Percentiles rank a stretch among this genome's conserved stretches.
phyloP scores from a whole-genome alignment of 2,888 invertebrate species.

The Dicranocentrus wangi region DNA sequence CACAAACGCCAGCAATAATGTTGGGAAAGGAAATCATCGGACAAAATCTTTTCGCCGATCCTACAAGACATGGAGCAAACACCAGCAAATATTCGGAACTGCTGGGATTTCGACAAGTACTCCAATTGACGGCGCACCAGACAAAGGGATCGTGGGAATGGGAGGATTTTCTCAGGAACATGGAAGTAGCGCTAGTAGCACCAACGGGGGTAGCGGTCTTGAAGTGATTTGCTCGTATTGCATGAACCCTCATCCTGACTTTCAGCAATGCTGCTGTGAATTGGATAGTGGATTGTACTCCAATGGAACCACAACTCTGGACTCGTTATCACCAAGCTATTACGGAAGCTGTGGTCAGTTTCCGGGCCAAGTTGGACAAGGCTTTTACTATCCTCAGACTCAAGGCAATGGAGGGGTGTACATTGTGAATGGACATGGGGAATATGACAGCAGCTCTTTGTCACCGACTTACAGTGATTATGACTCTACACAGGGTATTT shows the following conservation, averaged over 20 bases:
- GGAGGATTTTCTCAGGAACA: not conserved
- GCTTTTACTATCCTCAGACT: constrained; percentile 46
- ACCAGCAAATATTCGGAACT: constrained; percentile 22
- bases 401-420: constrained; percentile 33
- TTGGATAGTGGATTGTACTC: constrained; percentile 46
- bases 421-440: constrained; percentile 17
- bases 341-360: constrained; percentile 35
- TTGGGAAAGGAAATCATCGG: not conserved
- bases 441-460: constrained; percentile 47
- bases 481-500: constrained; percentile 46
- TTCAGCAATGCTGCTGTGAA: constrained; percentile 47
- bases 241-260: constrained; percentile 54
- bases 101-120: constrained; percentile 42
- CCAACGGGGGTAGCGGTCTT: constrained; percentile 25
- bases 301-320: constrained; percentile 20
- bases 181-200: constrained; percentile 20
- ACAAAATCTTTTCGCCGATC: constrained; percentile 8
- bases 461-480: constrained; percentile 54
- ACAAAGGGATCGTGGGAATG: constrained; percentile 24
- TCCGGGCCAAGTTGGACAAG: constrained; percentile 9
- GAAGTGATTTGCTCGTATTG: constrained; percentile 52
- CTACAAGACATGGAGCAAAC: constrained; percentile 34
- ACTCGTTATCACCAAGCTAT: constrained; percentile 47
- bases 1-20: constrained; percentile 9
- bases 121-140: constrained; percentile 38